Evolutionary conservation across 1,140 invertebrate species (phyloP), one percentile per base, ranked within the genome.

Genomic region (Spodoptera litura): DNA sequence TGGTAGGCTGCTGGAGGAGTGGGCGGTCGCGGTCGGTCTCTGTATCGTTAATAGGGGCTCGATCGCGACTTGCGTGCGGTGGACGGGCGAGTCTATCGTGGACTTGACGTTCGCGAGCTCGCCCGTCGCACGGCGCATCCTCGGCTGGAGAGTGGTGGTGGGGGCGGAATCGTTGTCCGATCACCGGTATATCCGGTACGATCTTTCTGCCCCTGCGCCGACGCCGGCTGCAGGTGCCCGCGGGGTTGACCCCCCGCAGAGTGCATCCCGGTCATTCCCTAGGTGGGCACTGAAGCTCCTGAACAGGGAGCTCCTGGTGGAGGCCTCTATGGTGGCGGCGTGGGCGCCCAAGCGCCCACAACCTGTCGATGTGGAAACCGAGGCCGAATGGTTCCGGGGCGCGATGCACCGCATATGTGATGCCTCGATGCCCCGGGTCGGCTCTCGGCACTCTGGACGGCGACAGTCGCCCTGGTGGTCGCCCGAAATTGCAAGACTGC

Each of bases 141-240:
- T 4, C 2, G 64, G 59, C 64, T 82, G 83, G 82, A 31, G 55
- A 3, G 83, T 83, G 0, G 1, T 78, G 31, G 74, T 52, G 20
- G 53, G 59, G 0, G 70, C 78, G 55, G 85, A 85, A 62, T 81
- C 85, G 0, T 71, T 85, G 2, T 85, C 78, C 1, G 80, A 84
- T 44, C 84, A 85, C 55, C 64, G 76, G 3, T 81, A 82, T n/a
- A 64, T 64, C 31, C 61, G 31, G 8, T 4, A 38, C 2, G 35
- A 38, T 12, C 3, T 64, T n/a, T n/a, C n/a, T n/a, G n/a, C n/a
- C n/a, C n/a, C n/a, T n/a, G n/a, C n/a, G n/a, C n/a, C n/a, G n/a
- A n/a, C n/a, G 12, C 38, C 27, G 12, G 20, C 56, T n/a, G 4
- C 31, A 1, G 2, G 3, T 3, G 5, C 10, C 3, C 31, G 15